A percentile compares a stretch with the other conserved stretches of the same genome.
Evolutionary conservation across 2,888 invertebrate genomes (phyloP).

Genomic region (Pristionchus mayeri): DNA sequence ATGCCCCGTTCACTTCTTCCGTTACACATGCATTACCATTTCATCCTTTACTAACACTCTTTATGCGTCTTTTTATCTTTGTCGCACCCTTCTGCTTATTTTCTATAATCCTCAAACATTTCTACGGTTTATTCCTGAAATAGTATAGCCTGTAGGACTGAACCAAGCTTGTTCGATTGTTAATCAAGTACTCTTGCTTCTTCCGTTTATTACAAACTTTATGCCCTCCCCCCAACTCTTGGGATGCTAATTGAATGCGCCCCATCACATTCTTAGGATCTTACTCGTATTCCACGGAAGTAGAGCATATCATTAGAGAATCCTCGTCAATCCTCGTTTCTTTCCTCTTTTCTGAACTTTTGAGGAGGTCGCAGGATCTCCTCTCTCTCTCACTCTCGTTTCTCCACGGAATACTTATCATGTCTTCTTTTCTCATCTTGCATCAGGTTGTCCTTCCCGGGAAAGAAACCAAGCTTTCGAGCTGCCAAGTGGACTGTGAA

Average conservation of each 20-base stretch:
- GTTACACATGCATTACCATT: neutral
- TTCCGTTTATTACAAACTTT: neutral
- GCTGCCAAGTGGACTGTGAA: neutral
- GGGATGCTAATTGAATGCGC: neutral
- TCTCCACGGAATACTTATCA: neutral
- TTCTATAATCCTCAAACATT: neutral
- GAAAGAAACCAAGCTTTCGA: neutral
- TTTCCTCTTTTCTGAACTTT: neutral
- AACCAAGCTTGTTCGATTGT: neutral
- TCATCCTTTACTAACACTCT: neutral
- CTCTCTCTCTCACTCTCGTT: neutral
- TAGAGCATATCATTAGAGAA: constrained; percentile 21
- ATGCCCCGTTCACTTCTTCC: neutral
- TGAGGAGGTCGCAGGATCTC: neutral
- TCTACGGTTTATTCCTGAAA: neutral
- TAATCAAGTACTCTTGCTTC: neutral
- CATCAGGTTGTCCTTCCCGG: neutral
- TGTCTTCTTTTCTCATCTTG: neutral
- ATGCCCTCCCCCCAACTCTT: neutral
- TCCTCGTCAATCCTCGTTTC: neutral
- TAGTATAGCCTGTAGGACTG: too few species aligned
- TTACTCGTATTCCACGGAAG: neutral
- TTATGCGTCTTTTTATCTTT: neutral
- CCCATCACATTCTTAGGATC: neutral
- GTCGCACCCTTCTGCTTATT: neutral